phyloP scores from a whole-genome alignment of 64 coral and sea anemone species.

The Astreopora myriophthalma region DNA sequence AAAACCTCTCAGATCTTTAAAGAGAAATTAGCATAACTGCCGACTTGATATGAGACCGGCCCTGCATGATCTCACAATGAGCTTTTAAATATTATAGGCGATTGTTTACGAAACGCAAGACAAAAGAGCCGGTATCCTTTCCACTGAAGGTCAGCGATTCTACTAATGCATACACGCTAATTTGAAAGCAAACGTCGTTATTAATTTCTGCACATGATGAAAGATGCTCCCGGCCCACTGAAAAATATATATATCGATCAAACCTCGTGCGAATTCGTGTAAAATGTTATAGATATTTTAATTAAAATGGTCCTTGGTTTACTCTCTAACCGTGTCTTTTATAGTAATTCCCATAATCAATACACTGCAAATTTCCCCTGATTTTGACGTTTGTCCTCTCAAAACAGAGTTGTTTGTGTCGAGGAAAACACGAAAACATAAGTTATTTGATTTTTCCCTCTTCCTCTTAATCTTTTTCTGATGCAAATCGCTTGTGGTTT shows the following conservation, averaged over 20 bases:
- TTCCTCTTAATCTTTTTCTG: background rate
- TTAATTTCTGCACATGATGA: background rate
- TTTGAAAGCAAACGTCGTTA: background rate
- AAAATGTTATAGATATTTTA: background rate
- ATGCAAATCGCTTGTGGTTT: constrained; percentile 16
- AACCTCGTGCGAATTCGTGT: too few species aligned
- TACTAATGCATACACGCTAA: background rate
- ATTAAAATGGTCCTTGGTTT: background rate
- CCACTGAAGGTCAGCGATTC: background rate
- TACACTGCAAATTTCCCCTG: background rate
- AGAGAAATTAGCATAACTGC: constrained; percentile 28
- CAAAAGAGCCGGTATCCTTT: constrained; percentile 39
- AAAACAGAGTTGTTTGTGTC: background rate
- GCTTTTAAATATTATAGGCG: constrained; percentile 39
- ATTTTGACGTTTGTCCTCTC: background rate
- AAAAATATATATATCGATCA: background rate
- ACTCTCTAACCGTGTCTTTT: constrained; percentile 24
- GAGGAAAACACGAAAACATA: background rate
- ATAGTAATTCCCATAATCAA: constrained; percentile 18
- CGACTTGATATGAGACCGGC: constrained; percentile 8
- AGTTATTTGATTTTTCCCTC: background rate
- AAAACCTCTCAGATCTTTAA: background rate
- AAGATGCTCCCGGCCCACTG: background rate
- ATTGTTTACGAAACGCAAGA: constrained; percentile 52
- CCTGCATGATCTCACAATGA: constrained; percentile 28